phyloP scores from a whole-genome alignment of 2,888 invertebrate genomes.

The Protophormia terraenovae region DNA sequence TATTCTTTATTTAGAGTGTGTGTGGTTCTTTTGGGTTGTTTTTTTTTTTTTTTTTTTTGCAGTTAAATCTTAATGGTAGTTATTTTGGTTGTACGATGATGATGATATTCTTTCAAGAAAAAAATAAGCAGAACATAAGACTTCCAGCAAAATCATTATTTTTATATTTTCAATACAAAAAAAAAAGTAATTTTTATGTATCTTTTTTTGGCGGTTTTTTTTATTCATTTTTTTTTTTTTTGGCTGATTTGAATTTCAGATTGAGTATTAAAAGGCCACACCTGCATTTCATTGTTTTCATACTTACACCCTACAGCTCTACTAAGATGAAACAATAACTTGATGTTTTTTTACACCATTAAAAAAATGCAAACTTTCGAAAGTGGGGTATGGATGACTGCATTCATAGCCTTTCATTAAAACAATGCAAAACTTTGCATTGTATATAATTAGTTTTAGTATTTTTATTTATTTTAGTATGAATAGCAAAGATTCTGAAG shows the following conservation, averaged over 20 bases:
- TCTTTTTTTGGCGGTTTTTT: conserved; percentile 45
- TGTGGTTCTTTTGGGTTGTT: conserved; percentile 9
- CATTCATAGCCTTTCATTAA: conserved; percentile 8
- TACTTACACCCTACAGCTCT: conserved; percentile 55
- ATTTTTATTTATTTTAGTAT: background rate
- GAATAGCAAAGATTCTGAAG: background rate
- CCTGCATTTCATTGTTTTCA: conserved; percentile 69
- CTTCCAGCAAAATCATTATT: conserved; percentile 31
- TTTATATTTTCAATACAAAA: background rate
- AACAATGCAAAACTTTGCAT: background rate
- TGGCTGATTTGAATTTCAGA: conserved; percentile 70
- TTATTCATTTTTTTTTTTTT: background rate
- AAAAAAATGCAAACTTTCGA: conserved; percentile 39
- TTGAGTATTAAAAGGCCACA: conserved; percentile 72
- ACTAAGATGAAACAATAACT: conserved; percentile 34
- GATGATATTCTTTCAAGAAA: conserved; percentile 38
- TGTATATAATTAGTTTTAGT: background rate
- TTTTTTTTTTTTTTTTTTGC: background rate
- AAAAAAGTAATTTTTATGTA: conserved; percentile 52
- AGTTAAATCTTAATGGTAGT: conserved; percentile 22
- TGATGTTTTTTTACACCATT: conserved; percentile 8
- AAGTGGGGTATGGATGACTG: conserved; percentile 28
- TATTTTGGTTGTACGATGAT: conserved; percentile 38
- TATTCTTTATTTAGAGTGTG: conserved; percentile 31
- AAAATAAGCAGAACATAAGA: conserved; percentile 14